phyloP scores from a whole-genome alignment of 2,113 vertebrate genomes.

The Psammodynastes pulverulentus region DNA sequence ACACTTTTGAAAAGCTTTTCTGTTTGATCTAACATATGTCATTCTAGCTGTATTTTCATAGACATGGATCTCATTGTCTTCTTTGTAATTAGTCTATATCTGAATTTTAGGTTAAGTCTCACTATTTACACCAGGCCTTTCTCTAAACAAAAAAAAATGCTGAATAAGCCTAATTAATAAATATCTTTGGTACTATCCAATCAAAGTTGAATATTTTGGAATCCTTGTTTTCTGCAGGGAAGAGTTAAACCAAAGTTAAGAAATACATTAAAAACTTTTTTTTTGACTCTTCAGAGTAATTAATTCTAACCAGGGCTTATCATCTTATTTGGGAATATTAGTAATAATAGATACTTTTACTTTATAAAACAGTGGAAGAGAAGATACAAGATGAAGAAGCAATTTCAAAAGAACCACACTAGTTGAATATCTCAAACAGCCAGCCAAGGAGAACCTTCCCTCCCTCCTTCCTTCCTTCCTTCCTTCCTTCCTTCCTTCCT shows the following conservation, averaged over 20 bases:
- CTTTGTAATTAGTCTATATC: neutral
- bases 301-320: neutral
- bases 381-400: neutral
- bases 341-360: neutral
- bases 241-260: neutral
- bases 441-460: neutral
- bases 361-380: neutral
- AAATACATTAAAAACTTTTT: neutral
- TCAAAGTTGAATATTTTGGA: neutral
- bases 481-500: too few species aligned
- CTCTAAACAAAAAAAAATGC: neutral
- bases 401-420: neutral
- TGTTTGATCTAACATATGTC: neutral
- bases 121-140: neutral
- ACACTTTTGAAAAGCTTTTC: neutral
- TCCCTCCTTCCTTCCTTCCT: too few species aligned
- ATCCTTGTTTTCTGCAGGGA: neutral
- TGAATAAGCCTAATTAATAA: neutral
- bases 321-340: neutral
- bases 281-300: neutral
- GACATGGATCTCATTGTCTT: neutral
- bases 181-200: neutral
- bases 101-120: neutral
- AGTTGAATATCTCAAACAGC: neutral
- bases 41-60: neutral